phyloP scores from a whole-genome alignment of 2,113 vertebrate species.

The Tinamus guttatus region DNA sequence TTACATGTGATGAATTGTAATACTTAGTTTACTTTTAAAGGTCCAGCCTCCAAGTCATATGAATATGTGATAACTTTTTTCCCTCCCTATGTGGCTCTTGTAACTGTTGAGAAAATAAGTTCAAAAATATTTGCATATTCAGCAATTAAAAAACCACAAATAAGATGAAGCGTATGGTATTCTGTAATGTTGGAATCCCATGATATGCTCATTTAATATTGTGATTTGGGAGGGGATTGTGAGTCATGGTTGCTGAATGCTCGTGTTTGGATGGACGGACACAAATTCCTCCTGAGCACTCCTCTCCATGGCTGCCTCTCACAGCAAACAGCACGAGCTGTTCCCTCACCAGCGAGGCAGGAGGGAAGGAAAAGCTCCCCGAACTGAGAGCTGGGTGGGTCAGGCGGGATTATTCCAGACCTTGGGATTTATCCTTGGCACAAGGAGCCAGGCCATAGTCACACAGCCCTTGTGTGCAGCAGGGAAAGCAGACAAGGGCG shows the following conservation, averaged over 20 bases:
- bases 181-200: neutral
- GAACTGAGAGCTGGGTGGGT: neutral
- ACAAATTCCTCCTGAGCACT: slow-evolving; percentile 28
- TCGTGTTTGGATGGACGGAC: slow-evolving; percentile 53
- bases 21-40: slow-evolving; percentile 59
- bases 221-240: slow-evolving; percentile 50
- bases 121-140: neutral
- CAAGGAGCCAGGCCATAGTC: neutral
- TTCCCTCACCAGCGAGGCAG: neutral
- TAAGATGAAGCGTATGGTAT: neutral
- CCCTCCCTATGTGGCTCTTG: neutral
- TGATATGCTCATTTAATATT: slow-evolving; percentile 58
- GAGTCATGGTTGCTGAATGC: slow-evolving; percentile 57
- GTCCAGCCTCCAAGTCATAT: slow-evolving; percentile 50
- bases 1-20: slow-evolving; percentile 67
- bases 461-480: accelerated
- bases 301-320: neutral
- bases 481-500: neutral
- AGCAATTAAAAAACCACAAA: neutral
- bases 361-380: neutral
- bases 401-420: neutral
- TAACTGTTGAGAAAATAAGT: slow-evolving; percentile 16
- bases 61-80: slow-evolving; percentile 25
- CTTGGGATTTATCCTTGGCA: neutral
- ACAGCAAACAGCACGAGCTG: slow-evolving; percentile 12